phyloP scores from a whole-genome alignment of 92 coral and sea anemone genomes.

The Paramuricea clavata region DNA sequence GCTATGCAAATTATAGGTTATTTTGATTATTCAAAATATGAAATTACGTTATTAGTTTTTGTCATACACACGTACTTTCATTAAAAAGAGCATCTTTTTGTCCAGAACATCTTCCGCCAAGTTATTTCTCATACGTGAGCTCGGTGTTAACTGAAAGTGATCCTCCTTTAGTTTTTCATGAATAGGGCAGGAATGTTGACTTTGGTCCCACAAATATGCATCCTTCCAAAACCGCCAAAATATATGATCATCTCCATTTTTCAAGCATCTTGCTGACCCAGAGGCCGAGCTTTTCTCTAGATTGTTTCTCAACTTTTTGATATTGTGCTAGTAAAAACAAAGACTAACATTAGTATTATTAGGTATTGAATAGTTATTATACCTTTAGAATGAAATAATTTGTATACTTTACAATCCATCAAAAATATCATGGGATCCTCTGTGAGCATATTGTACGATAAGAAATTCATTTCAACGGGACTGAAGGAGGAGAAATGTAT shows the following conservation, averaged over 20 bases:
- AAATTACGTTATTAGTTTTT: too few species aligned
- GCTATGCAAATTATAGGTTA: too few species aligned
- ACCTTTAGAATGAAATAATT: background rate
- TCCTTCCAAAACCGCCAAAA: constrained; percentile 59
- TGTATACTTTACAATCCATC: background rate
- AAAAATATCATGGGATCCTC: background rate
- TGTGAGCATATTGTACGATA: background rate
- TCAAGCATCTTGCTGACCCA: constrained; percentile 45
- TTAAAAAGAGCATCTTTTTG: background rate
- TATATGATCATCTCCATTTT: constrained; percentile 38
- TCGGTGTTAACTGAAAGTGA: constrained; percentile 54
- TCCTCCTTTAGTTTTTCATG: constrained; percentile 53
- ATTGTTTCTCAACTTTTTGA: background rate
- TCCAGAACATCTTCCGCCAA: background rate
- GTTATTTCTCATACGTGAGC: background rate
- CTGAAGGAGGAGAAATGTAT: background rate
- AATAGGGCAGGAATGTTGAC: constrained; percentile 50
- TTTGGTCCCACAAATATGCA: constrained; percentile 71
- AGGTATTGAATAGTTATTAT: background rate
- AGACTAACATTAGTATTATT: background rate
- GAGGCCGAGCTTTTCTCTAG: background rate
- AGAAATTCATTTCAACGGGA: background rate
- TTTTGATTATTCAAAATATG: too few species aligned
- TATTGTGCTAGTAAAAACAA: background rate
- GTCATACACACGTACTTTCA: background rate